Percentiles rank a stretch among this genome's conserved stretches.
phyloP scores from a whole-genome alignment of 2,797 vertebrate genomes.

The Triplophysa bombifrons region DNA sequence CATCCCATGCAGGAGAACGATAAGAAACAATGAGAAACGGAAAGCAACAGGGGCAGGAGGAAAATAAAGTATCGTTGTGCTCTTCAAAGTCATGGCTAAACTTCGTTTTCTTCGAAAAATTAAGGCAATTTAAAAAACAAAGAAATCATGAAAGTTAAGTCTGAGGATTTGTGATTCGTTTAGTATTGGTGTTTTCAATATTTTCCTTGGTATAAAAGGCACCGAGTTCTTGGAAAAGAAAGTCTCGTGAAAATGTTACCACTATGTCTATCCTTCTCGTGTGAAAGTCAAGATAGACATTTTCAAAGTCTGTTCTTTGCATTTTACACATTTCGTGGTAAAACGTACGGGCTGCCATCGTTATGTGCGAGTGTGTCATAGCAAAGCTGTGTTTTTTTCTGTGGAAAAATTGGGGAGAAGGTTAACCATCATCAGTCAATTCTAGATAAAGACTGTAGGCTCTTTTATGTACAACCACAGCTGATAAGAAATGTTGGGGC shows the following conservation, averaged over 20 bases:
- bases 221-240: slow-evolving; percentile 69
- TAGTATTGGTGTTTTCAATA: slow-evolving; percentile 52
- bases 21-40: not conserved
- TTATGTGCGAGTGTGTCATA: slow-evolving; percentile 13
- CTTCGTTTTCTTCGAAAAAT: slow-evolving; percentile 62
- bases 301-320: slow-evolving; percentile 22
- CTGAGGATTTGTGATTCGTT: slow-evolving; percentile 36
- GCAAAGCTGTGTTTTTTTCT: slow-evolving; percentile 27
- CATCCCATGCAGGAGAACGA: slow-evolving; percentile 32
- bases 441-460: slow-evolving; percentile 43
- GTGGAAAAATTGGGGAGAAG: slow-evolving; percentile 12
- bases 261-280: slow-evolving; percentile 28
- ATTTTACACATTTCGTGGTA: slow-evolving; percentile 3
- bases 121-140: slow-evolving; percentile 77
- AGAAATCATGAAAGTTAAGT: slow-evolving; percentile 45
- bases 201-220: slow-evolving; percentile 74
- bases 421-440: slow-evolving; percentile 6
- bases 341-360: not conserved
- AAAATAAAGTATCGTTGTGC: slow-evolving; percentile 46
- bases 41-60: slow-evolving; percentile 28
- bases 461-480: slow-evolving; percentile 39
- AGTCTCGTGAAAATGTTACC: slow-evolving; percentile 25
- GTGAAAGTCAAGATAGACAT: slow-evolving; percentile 25
- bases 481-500: slow-evolving; percentile 39
- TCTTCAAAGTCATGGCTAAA: slow-evolving; percentile 59